Base-by-base conservation (phyloP, 1,140 invertebrate genomes). In the Forficula auricularia region DNA sequence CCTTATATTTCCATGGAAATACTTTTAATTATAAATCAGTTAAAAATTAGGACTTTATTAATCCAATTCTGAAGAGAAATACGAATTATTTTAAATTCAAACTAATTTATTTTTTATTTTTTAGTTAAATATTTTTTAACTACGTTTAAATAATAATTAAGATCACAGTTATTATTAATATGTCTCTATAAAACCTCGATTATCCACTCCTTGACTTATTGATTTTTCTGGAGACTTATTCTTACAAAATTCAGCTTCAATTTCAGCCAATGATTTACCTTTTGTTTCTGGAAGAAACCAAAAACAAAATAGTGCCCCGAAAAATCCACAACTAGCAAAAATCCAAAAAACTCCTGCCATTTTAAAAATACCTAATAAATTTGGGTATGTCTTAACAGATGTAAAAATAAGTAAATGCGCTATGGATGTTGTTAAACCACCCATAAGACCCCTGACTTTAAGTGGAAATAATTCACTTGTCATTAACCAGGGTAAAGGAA, bases 251-350 rank as follows among this genome's bases (percentile, higher is more conserved):
- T 62, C 62, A 15, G 55, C 67, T 59, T 80, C 77, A 22, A 89
- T 86, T 55, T 89, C 79, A 15, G 77, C 70, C n/a, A 86, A 60
- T 31, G 70, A 75, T 50, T 77, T 78, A 6, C 77, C 78, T 55
- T 80, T 78, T 0, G 85, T 90, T 59, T 90, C 85, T 0, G 83
- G 83, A 1, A 89, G 61, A 51, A 78, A 70, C 9, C 75, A 63
- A 2, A 70, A 59, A 12, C 74, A 79, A 54, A 77, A 83, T 0
- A 75, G 50, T 0, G 74, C 66, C 1, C 81, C 73, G 1, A 77
- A 37, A 0, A 77, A 54, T 0, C 79, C 75, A 38, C 79, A 69
- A 1, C 64, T 67, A 2, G 77, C 67, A 55, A 91, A 92, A 6
- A 82, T 62, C 61, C 79, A 82, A 55, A 86, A 71, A 2, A 75